phyloP scores from a whole-genome alignment of 2,888 invertebrate genomes.

The Agelastica alni region DNA sequence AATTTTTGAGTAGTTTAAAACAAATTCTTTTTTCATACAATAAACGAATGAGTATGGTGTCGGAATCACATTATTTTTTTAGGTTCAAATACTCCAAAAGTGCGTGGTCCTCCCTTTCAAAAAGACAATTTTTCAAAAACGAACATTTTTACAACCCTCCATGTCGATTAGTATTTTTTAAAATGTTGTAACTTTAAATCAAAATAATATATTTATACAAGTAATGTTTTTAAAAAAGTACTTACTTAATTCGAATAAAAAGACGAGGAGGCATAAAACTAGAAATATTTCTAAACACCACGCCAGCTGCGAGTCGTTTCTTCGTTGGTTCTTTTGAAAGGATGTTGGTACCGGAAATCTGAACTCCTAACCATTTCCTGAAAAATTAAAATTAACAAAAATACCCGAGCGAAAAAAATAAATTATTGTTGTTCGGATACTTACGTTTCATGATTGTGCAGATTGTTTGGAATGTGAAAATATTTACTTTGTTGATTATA shows the following conservation, averaged over 20 bases:
- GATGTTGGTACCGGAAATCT: slow-evolving; percentile 30
- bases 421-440: background rate
- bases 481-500: slow-evolving; percentile 17
- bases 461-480: slow-evolving; percentile 26
- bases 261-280: slow-evolving; percentile 66
- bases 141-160: no score
- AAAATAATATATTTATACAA: no score
- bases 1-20: no score
- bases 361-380: slow-evolving; percentile 31
- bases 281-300: slow-evolving; percentile 68
- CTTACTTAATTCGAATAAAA: slow-evolving; percentile 67
- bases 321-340: slow-evolving; percentile 3
- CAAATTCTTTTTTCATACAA: no score
- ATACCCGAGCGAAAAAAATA: background rate
- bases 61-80: no score
- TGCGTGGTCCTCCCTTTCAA: no score
- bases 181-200: background rate
- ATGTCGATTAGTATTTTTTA: no score
- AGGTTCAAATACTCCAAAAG: no score
- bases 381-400: slow-evolving; percentile 9
- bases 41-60: no score
- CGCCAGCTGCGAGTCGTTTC: slow-evolving; percentile 50
- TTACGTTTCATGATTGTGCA: slow-evolving; percentile 14
- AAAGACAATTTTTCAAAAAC: no score
- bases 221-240: no score